phyloP scores from a whole-genome alignment of 2,888 invertebrate species.

The Ganaspis brasiliensis region DNA sequence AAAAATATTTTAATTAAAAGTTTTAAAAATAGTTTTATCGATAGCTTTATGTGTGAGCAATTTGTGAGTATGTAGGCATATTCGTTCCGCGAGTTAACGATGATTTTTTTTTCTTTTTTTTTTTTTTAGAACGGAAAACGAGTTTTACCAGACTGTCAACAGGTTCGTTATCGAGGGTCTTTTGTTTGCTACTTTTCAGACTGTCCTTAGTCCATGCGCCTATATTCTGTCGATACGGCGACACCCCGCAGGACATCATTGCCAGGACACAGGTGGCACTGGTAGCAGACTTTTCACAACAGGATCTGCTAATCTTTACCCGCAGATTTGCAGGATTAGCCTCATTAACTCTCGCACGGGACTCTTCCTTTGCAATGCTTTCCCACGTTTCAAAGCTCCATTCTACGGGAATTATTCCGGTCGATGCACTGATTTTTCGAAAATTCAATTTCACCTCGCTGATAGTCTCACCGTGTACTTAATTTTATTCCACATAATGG shows the following conservation, averaged over 20 bases:
- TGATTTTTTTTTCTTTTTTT: slow-evolving; percentile 43
- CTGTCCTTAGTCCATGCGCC: slow-evolving; percentile 12
- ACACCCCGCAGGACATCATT: slow-evolving; percentile 67
- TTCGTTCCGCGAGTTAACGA: slow-evolving; percentile 3
- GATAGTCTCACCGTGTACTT: slow-evolving; percentile 17
- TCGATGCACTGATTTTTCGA: slow-evolving; percentile 30
- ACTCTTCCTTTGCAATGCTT: slow-evolving; percentile 59
- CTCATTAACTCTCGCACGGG: slow-evolving; percentile 75
- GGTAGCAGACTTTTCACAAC: slow-evolving; percentile 54
- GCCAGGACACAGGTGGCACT: slow-evolving; percentile 70
- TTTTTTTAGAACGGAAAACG: slow-evolving; percentile 52
- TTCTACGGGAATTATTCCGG: slow-evolving; percentile 37
- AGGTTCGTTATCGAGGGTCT: slow-evolving; percentile 76
- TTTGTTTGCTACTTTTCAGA: slow-evolving; percentile 71
- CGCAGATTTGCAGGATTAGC: slow-evolving; percentile 72
- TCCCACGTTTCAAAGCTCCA: slow-evolving; percentile 62
- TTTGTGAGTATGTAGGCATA: not conserved
- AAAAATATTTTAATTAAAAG: not conserved
- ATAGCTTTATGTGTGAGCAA: not conserved
- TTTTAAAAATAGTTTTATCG: not conserved
- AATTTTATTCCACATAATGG: too few species aligned
- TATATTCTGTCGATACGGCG: slow-evolving; percentile 50
- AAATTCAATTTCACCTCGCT: slow-evolving; percentile 22
- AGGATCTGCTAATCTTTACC: slow-evolving; percentile 71
- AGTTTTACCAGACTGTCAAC: slow-evolving; percentile 69